Percentiles rank a stretch among this genome's conserved stretches.
phyloP scores from a whole-genome alignment of 2,113 vertebrate species.

The Istiophorus platypterus region DNA sequence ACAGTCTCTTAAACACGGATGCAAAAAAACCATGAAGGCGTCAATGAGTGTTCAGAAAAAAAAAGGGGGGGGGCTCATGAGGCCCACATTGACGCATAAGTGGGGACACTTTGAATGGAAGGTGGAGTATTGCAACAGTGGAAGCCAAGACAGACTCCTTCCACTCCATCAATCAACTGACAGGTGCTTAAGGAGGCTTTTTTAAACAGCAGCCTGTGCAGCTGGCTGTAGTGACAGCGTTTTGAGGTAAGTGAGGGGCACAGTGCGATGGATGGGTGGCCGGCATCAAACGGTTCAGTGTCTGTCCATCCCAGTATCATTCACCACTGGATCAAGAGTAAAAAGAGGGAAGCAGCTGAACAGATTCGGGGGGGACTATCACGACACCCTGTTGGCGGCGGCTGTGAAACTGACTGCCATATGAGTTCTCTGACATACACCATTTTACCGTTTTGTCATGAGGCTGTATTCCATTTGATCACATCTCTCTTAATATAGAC shows the following conservation, averaged over 20 bases:
- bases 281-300: conserved; percentile 54
- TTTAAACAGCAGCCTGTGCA: conserved; percentile 44
- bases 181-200: conserved; percentile 64
- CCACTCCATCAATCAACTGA: conserved; percentile 73
- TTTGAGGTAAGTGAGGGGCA: conserved; percentile 48
- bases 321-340: conserved; percentile 39
- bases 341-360: conserved; percentile 21
- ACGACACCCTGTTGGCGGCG: conserved; percentile 53
- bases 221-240: conserved; percentile 67
- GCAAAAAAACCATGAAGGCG: background rate
- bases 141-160: conserved; percentile 56
- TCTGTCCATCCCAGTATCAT: conserved; percentile 50
- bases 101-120: background rate
- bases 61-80: conserved; percentile 30
- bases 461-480: conserved; percentile 29
- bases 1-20: conserved; percentile 1
- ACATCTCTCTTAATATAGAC: conserved; percentile 6
- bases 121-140: conserved; percentile 38
- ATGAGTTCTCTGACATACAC: conserved; percentile 36
- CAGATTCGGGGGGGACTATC: background rate
- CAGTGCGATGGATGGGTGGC: conserved; percentile 35
- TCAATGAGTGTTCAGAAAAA: conserved; percentile 7
- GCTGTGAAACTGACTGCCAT: conserved; percentile 53
- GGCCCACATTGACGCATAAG: conserved; percentile 38
- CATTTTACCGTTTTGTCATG: background rate